Evolutionary conservation across 2,113 vertebrate genomes (phyloP), one percentile per base, ranked within the genome.

Genomic region (Brienomyrus brachyistius): DNA sequence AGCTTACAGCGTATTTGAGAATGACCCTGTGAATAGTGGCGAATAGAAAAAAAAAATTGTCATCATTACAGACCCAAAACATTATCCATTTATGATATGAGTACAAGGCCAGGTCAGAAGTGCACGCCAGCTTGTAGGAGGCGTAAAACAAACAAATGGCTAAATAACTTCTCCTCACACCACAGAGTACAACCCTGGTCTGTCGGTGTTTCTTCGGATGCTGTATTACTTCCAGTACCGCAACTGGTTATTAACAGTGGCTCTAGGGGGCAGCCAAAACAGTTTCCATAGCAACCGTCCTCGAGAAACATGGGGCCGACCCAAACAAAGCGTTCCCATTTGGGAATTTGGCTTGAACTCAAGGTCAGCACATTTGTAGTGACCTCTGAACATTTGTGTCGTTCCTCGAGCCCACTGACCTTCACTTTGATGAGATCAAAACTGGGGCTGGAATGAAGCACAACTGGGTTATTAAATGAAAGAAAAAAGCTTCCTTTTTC

Each of bases 381-480:
- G 92, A 95, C 93, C 95, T 84, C 66, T 23, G 90, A 90, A 93
- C 92, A 93, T 94, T 92, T 93, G 92, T 93, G 89, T 91, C 90
- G 92, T 94, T 91, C 93, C 91, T 77, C 83, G 92, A 74, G 59
- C 92, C 82, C 0, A 88, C 90, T 92, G 93, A 94, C 94, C 95
- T 94, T 94, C 93, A 90, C 90, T 91, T 94, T 94, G 93, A 95
- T 90, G 92, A 94, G 91, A 88, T 92, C 47, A 89, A 87, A 45
- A 83, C 92, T 31, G 19, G 91, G 90, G 90, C 89, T 52, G 93
- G 91, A 9, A 45, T 1, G 52, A n/a, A 84, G 35, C 82, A 91
- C 93, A 93, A 93, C 91, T 87, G 92, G 70, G 89, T 90, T 94
- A 93, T 94, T 94, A 94, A 93, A 95, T 94, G 93, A 93, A 94